These are phyloP conservation scores for Austrolebias charrua DNA, from an alignment of 2,797 vertebrate species.

Conservation along the genomic window DNA sequence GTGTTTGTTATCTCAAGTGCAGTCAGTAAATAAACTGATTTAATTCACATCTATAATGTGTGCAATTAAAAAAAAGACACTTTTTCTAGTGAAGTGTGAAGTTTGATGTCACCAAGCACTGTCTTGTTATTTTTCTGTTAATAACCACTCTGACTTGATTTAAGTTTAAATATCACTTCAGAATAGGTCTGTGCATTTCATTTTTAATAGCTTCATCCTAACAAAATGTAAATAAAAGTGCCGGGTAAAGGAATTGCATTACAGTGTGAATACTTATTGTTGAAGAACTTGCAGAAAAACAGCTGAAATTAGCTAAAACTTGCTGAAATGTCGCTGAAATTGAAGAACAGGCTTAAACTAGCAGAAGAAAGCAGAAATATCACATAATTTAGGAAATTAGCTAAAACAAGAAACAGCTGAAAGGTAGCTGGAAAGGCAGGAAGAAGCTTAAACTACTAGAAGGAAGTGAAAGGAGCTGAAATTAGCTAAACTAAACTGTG, in stretches of 20 bases:
- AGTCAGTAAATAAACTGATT: not conserved
- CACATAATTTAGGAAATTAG: too few relatives aligned
- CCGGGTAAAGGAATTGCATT: not conserved
- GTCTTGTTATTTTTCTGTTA: slow-evolving; percentile 8
- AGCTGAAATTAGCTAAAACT: too few relatives aligned
- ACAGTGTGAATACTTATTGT: too few relatives aligned
- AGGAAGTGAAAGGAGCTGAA: too few relatives aligned
- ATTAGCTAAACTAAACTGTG: too few relatives aligned
- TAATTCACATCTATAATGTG: not conserved
- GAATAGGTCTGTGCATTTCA: not conserved
- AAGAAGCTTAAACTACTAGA: too few relatives aligned
- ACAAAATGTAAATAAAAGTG: not conserved
- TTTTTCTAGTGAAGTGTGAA: slow-evolving; percentile 3
- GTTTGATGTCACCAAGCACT: not conserved
- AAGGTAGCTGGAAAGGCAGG: too few relatives aligned
- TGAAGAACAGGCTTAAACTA: too few relatives aligned
- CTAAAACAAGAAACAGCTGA: too few relatives aligned
- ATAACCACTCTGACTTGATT: not conserved
- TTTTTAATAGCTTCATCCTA: not conserved
- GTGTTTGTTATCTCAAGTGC: slow-evolving; percentile 8
- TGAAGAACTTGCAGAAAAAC: too few relatives aligned
- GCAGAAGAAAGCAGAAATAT: too few relatives aligned
- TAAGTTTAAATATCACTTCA: slow-evolving; percentile 4
- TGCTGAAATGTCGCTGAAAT: too few relatives aligned
- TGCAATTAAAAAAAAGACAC: not conserved